phyloP scores from a whole-genome alignment of 2,888 invertebrate genomes.

The Lacanobia oleracea region DNA sequence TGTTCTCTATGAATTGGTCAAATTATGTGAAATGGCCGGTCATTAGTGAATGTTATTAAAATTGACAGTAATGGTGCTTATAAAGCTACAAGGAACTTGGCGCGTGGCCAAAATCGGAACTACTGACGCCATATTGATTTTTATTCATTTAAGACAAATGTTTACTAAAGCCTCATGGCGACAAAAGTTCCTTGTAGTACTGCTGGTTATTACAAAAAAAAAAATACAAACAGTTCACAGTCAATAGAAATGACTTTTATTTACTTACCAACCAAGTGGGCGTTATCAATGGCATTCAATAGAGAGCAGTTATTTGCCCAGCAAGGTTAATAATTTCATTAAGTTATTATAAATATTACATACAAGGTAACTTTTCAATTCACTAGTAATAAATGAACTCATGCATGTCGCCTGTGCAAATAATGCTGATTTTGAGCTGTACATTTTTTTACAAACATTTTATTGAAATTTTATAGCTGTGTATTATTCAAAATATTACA shows the following conservation, averaged over 20 bases:
- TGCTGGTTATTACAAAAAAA: too few relatives aligned
- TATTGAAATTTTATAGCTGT: background rate
- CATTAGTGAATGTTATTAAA: background rate
- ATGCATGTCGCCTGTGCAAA: slow-evolving; percentile 1
- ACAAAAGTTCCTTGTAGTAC: too few relatives aligned
- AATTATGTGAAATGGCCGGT: slow-evolving; percentile 14
- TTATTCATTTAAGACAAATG: too few relatives aligned
- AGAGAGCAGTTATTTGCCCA: slow-evolving; percentile 40
- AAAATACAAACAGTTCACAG: too few relatives aligned
- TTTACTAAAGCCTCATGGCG: too few relatives aligned
- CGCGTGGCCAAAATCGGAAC: too few relatives aligned
- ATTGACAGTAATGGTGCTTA: background rate
- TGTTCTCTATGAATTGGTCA: background rate
- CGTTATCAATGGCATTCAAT: slow-evolving; percentile 12
- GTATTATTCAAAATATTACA: background rate
- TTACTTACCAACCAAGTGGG: slow-evolving; percentile 23
- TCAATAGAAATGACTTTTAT: too few relatives aligned
- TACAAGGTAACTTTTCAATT: background rate
- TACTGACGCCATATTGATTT: too few relatives aligned
- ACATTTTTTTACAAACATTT: background rate
- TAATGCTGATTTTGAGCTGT: background rate
- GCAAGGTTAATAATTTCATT: background rate
- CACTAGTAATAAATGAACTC: background rate
- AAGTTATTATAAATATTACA: background rate
- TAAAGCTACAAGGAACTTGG: background rate